Percentiles rank a stretch among this genome's conserved stretches.
These are phyloP conservation scores for Nasonia longicornis DNA, from an alignment of 1,140 invertebrate species.

Conservation along the genomic window DNA sequence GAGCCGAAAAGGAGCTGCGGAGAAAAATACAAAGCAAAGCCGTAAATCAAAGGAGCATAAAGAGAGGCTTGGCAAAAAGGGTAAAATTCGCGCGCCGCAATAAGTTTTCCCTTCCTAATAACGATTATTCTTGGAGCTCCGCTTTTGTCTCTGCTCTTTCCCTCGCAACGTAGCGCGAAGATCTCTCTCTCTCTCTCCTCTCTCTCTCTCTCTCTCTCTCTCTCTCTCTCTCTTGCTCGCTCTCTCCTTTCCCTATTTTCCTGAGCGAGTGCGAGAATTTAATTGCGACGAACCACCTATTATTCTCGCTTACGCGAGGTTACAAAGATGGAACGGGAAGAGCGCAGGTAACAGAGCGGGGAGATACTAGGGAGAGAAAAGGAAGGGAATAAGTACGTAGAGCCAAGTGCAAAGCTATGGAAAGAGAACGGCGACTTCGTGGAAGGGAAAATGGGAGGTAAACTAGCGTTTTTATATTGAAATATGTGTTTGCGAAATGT, in stretches of 20 bases:
- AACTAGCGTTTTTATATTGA: background rate
- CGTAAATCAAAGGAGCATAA: slow-evolving; percentile 34
- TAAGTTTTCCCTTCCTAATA: slow-evolving; percentile 47
- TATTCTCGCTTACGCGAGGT: slow-evolving; percentile 41
- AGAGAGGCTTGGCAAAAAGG: slow-evolving; percentile 5
- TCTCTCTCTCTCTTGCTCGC: background rate
- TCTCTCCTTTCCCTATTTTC: slow-evolving; percentile 39
- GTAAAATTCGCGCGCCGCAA: slow-evolving; percentile 38
- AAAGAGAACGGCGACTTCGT: background rate
- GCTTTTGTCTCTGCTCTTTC: slow-evolving; percentile 34
- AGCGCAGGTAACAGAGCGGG: background rate
- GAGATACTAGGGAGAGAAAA: background rate
- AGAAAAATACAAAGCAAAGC: background rate
- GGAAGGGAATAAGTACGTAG: background rate
- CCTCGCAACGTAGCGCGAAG: background rate
- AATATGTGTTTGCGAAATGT: background rate
- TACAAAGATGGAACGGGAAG: slow-evolving; percentile 23
- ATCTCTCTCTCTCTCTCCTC: background rate
- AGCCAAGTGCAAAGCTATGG: background rate
- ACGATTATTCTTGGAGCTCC: slow-evolving; percentile 41
- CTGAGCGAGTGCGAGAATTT: slow-evolving; percentile 42
- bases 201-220: slow-evolving; percentile 1
- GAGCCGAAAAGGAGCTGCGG: background rate
- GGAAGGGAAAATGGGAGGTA: background rate
- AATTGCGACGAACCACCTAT: slow-evolving; percentile 44